A percentile compares a stretch with the other conserved stretches of the same genome.
Evolutionary conservation across 2,888 invertebrate species (phyloP).

Genomic region (Catocala nupta): DNA sequence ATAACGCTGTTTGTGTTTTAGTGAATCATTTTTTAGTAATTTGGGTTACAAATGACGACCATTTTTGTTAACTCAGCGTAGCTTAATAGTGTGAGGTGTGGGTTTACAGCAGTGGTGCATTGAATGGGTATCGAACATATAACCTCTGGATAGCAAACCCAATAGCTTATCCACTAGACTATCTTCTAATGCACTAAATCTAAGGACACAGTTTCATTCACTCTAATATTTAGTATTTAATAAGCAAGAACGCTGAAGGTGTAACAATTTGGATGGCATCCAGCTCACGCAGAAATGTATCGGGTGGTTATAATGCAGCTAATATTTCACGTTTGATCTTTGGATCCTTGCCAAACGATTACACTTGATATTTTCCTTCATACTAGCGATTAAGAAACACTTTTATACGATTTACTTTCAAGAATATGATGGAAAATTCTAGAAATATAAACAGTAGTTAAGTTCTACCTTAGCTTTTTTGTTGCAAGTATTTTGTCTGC

Average conservation of each 20-base stretch:
- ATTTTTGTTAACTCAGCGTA: no score
- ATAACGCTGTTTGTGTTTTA: no score
- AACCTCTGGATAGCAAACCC: no score
- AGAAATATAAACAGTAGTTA: background rate
- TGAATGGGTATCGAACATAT: no score
- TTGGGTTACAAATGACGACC: no score
- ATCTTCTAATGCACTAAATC: no score
- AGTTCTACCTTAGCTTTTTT: no score
- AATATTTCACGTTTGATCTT: slow-evolving; percentile 24
- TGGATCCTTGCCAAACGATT: slow-evolving; percentile 22
- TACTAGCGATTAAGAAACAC: background rate
- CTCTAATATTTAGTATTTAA: slow-evolving; percentile 7
- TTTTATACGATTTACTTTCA: background rate
- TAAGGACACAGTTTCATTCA: background rate
- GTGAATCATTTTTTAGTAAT: no score
- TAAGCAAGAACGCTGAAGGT: slow-evolving; percentile 8
- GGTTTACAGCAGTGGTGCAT: no score
- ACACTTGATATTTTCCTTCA: slow-evolving; percentile 14
- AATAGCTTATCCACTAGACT: no score
- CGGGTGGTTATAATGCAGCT: slow-evolving; percentile 20
- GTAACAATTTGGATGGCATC: slow-evolving; percentile 21
- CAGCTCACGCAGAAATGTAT: slow-evolving; percentile 19
- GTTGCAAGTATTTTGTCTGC: no score
- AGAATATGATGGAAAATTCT: background rate
- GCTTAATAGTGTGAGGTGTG: no score